A percentile compares a stretch with the other conserved stretches of the same genome.
Evolutionary conservation across 2,113 vertebrate species (phyloP).

Genomic region (Recurvirostra avosetta): DNA sequence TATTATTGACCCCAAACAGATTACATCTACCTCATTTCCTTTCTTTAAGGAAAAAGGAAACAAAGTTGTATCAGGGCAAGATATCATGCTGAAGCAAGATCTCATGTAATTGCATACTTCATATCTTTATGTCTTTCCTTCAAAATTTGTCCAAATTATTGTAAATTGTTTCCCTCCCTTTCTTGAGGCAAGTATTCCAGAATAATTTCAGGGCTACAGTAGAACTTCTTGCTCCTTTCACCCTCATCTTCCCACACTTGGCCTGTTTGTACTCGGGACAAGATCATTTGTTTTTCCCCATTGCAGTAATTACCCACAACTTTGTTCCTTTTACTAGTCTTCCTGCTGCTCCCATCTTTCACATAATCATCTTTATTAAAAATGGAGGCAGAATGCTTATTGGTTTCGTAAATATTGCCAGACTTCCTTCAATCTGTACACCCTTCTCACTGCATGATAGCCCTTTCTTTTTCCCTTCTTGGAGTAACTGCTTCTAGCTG

Average conservation of each 20-base stretch:
- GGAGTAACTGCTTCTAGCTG: neutral
- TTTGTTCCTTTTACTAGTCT: neutral
- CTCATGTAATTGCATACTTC: neutral
- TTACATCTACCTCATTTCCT: neutral
- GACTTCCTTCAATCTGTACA: neutral
- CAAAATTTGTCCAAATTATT: neutral
- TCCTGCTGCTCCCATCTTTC: neutral
- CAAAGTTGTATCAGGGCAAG: neutral
- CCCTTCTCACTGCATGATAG: neutral
- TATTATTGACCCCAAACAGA: neutral
- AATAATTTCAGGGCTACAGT: neutral
- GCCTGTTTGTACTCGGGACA: accelerated
- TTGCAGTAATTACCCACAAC: neutral
- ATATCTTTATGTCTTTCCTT: neutral
- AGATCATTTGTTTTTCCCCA: neutral
- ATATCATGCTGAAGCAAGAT: neutral
- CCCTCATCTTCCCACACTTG: neutral
- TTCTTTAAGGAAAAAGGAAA: neutral
- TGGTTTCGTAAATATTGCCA: neutral
- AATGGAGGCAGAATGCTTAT: neutral
- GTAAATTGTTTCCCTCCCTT: neutral
- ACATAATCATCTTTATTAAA: neutral
- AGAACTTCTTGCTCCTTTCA: neutral
- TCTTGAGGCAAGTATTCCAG: neutral
- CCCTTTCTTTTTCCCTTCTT: neutral